A percentile compares a stretch with the other conserved stretches of the same genome.
These are phyloP conservation scores for Tenthredo livida DNA, from an alignment of 2,888 invertebrate genomes.

Conservation along the genomic window DNA sequence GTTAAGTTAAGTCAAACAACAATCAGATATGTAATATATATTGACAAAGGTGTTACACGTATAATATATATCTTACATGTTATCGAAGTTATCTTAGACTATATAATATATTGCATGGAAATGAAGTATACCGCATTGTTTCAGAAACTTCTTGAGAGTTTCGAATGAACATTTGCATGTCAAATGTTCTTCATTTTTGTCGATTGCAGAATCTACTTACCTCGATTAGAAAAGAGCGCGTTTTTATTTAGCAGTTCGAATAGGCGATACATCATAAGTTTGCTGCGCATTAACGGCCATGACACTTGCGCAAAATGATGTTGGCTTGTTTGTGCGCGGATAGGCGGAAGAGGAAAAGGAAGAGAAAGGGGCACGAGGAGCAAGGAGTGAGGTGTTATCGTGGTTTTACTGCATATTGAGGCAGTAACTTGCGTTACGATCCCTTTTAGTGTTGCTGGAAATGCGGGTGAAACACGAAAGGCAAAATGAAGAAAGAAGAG, in stretches of 20 bases:
- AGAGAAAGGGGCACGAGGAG: background rate
- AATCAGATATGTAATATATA: background rate
- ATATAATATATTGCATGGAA: background rate
- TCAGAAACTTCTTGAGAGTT: background rate
- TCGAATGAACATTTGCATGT: background rate
- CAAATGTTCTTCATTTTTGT: background rate
- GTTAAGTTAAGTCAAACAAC: background rate
- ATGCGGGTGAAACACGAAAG: background rate
- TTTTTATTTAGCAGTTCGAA: background rate
- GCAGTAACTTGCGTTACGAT: slow-evolving; percentile 41
- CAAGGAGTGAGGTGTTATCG: slow-evolving; percentile 24
- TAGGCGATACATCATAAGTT: background rate
- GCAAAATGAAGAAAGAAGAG: background rate
- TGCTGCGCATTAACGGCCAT: background rate
- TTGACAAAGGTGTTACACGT: background rate
- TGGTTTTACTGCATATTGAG: slow-evolving; percentile 45
- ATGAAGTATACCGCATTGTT: background rate
- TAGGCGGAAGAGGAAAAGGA: slow-evolving; percentile 13
- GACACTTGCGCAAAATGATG: background rate
- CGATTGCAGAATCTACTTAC: background rate
- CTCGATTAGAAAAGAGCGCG: background rate
- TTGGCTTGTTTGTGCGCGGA: slow-evolving; percentile 11
- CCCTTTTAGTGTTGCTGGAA: slow-evolving; percentile 19
- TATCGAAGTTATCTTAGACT: background rate
- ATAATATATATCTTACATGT: no score